Evolutionary conservation across 2,797 vertebrate species (phyloP).

Genomic region (Diplodus sargus): DNA sequence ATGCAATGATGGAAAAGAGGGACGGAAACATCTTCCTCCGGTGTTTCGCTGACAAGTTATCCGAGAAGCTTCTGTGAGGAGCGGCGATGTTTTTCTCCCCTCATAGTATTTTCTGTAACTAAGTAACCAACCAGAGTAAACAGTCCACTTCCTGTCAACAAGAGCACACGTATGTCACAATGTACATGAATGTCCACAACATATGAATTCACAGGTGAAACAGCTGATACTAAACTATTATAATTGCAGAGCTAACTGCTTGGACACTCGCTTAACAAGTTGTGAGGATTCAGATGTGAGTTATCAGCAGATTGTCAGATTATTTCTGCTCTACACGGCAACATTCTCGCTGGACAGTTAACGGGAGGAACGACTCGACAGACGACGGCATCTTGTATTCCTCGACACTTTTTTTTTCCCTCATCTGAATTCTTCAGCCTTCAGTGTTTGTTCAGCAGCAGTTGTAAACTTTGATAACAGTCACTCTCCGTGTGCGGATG

Average conservation of each 20-base stretch:
- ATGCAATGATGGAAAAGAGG: too few species aligned
- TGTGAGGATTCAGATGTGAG: not conserved
- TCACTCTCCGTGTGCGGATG: conserved; percentile 26
- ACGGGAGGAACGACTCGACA: not conserved
- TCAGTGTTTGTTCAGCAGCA: conserved; percentile 43
- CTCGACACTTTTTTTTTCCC: not conserved
- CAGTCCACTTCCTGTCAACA: too few species aligned
- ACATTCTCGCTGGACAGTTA: not conserved
- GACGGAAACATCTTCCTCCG: too few species aligned
- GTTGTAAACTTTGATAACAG: conserved; percentile 59
- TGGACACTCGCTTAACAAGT: not conserved
- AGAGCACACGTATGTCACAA: too few species aligned
- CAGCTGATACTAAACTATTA: not conserved
- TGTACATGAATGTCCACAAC: too few species aligned
- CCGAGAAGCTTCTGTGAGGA: too few species aligned
- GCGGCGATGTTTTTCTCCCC: too few species aligned
- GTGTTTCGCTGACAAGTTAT: too few species aligned
- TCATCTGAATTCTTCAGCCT: conserved; percentile 9
- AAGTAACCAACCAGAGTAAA: too few species aligned
- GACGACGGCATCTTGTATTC: not conserved
- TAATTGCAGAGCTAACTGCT: conserved; percentile 28
- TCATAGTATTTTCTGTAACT: too few species aligned
- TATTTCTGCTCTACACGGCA: not conserved
- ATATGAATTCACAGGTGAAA: too few species aligned
- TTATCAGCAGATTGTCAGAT: not conserved